A percentile compares a stretch with the other conserved stretches of the same genome.
These are phyloP conservation scores for Orthosia gracilis DNA, from an alignment of 2,888 invertebrate genomes.

Conservation along the genomic window DNA sequence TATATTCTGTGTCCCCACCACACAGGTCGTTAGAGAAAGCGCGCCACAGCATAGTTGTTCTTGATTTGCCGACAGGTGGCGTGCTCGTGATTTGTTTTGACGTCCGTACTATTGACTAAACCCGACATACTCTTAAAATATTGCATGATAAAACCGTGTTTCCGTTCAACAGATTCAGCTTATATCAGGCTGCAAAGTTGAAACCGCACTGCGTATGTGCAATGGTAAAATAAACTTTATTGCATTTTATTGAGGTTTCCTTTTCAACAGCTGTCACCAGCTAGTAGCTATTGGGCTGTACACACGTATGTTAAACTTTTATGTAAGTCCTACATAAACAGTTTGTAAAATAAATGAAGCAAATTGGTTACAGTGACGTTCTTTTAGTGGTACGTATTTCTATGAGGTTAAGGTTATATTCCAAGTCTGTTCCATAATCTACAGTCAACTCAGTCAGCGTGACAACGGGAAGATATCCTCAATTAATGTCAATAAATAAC, in stretches of 20 bases:
- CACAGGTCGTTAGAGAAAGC: too few species aligned
- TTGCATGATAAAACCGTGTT: constrained; percentile 1
- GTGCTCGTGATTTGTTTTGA: too few species aligned
- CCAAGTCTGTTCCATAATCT: neutral
- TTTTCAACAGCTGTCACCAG: constrained; percentile 29
- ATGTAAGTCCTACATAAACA: neutral
- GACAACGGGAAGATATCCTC: too few species aligned
- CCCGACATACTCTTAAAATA: constrained; percentile 1
- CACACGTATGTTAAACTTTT: too few species aligned
- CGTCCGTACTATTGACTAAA: too few species aligned
- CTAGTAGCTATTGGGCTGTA: neutral
- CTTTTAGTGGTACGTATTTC: neutral
- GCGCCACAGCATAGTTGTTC: too few species aligned
- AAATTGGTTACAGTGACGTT: neutral
- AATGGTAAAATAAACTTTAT: constrained; percentile 49
- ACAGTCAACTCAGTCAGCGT: too few species aligned
- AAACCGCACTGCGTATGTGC: constrained; percentile 3
- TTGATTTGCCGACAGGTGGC: too few species aligned
- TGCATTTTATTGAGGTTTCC: constrained; percentile 27
- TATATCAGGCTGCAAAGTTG: constrained; percentile 23
- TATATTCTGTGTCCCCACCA: too few species aligned
- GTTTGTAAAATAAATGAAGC: neutral
- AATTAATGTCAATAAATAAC: too few species aligned
- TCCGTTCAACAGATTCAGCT: constrained; percentile 16
- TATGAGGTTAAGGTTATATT: neutral